phyloP scores from a whole-genome alignment of 2,113 vertebrate genomes.

The Taxidea taxus region DNA sequence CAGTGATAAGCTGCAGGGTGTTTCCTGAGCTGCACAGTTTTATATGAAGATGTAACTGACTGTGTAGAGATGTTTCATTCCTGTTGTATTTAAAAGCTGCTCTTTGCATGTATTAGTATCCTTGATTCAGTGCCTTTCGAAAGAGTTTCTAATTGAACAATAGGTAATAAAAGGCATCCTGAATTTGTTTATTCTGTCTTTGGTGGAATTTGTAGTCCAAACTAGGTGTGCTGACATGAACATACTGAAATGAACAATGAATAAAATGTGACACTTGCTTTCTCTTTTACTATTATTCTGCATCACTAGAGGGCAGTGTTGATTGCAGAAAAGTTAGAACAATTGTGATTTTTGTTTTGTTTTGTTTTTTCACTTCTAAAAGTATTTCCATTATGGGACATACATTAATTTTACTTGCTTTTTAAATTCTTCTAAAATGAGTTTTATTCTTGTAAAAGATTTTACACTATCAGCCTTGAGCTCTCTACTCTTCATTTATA shows the following conservation, averaged over 20 bases:
- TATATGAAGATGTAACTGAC: not conserved
- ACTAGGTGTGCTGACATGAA: not conserved
- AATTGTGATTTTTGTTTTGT: not conserved
- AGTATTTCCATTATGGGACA: not conserved
- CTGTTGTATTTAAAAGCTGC: not conserved
- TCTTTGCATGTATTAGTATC: not conserved
- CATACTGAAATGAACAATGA: not conserved
- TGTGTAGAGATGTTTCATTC: not conserved
- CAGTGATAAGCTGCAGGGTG: not conserved
- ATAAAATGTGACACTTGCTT: not conserved
- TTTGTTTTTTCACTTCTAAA: not conserved
- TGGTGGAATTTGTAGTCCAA: constrained; percentile 12
- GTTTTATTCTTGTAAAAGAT: not conserved
- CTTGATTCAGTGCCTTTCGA: not conserved
- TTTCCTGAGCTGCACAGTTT: not conserved
- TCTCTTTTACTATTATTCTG: constrained; percentile 13
- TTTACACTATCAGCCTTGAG: not conserved
- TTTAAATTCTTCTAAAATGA: constrained; percentile 28
- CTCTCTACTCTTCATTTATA: not conserved
- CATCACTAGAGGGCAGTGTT: constrained; percentile 67
- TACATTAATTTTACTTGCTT: not conserved
- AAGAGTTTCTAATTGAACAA: constrained; percentile 10
- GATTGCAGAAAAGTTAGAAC: not conserved
- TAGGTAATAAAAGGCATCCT: not conserved
- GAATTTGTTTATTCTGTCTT: constrained; percentile 22